Percentiles rank a stretch among this genome's conserved stretches.
phyloP scores from a whole-genome alignment of 2,113 vertebrate genomes.

The Takifugu bimaculatus region DNA sequence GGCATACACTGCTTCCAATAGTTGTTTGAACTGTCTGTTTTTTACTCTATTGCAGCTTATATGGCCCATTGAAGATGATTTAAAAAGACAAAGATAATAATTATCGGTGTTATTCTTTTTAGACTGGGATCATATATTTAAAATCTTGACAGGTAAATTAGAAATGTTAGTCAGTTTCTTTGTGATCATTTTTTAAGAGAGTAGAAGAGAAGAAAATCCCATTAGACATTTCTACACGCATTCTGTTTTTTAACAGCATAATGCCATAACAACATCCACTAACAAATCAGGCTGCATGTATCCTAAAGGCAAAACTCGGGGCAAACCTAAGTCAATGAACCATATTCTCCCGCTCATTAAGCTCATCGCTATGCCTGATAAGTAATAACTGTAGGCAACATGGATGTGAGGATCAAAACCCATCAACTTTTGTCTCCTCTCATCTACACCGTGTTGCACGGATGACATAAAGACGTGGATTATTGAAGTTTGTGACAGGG shows the following conservation, averaged over 20 bases:
- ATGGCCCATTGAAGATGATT: no score
- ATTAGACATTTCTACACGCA: background rate
- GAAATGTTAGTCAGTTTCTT: no score
- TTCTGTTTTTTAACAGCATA: background rate
- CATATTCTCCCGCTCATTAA: background rate
- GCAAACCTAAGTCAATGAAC: background rate
- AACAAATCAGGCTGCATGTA: background rate
- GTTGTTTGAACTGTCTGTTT: no score
- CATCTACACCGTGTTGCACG: background rate
- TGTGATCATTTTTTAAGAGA: no score
- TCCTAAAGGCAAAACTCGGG: background rate
- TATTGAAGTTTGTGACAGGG: background rate
- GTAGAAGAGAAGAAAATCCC: background rate
- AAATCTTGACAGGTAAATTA: no score
- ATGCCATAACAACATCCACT: background rate
- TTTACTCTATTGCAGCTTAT: no score
- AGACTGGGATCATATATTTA: no score
- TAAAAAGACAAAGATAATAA: no score
- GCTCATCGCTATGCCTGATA: background rate
- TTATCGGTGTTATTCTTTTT: no score
- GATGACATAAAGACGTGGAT: background rate
- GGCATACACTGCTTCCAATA: no score
- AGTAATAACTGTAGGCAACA: background rate
- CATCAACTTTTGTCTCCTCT: background rate
- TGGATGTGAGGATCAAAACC: background rate